Conservation (phyloP, 2,113 vertebrate species). For the Carlito syrichta region DNA sequence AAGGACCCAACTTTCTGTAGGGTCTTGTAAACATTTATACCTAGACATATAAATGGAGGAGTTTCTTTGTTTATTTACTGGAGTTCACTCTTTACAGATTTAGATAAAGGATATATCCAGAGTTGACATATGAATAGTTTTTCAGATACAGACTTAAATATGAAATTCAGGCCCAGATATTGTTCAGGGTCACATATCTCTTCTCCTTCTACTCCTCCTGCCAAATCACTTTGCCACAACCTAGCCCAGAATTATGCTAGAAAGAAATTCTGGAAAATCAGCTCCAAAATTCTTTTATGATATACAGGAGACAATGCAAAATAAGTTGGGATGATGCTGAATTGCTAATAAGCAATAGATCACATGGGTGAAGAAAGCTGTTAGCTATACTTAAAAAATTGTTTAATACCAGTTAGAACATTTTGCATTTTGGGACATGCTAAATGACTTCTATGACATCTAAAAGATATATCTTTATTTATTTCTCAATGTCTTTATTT, state of each 20-base stretch:
- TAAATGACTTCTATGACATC: not conserved
- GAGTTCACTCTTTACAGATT: not conserved
- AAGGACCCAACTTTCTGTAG: not conserved
- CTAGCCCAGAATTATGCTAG: not conserved
- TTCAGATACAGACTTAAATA: not conserved
- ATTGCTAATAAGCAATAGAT: not conserved
- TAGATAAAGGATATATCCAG: not conserved
- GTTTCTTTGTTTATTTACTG: no score
- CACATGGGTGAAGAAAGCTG: not conserved
- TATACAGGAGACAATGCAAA: not conserved
- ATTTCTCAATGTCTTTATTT: not conserved
- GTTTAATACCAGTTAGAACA: not conserved
- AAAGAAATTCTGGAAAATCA: not conserved
- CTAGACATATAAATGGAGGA: not conserved
- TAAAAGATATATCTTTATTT: not conserved
- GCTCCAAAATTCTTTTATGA: not conserved
- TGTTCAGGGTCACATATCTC: accelerated
- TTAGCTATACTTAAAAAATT: not conserved
- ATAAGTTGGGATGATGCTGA: not conserved
- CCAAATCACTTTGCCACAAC: not conserved
- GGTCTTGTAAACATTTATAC: not conserved
- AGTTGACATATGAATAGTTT: not conserved
- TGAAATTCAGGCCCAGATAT: not conserved
- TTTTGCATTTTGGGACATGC: not conserved
- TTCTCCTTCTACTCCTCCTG: not conserved